Base-by-base conservation (phyloP, 2,888 invertebrate genomes). In the Cosmorhoe ocellata region DNA sequence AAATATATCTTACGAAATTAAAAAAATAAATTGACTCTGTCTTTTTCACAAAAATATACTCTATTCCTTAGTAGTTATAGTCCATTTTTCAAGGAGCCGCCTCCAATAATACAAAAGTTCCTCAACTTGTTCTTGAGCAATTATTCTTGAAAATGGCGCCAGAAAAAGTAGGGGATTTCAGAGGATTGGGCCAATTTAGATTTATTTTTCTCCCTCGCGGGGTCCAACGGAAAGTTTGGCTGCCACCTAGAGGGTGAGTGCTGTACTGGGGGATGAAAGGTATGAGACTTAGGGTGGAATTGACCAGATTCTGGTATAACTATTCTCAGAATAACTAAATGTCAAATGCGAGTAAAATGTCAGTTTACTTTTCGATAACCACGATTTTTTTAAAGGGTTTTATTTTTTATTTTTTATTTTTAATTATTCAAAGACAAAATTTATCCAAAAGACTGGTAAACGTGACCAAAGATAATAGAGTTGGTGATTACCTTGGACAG, bases 151-250 rank as follows among this genome's bases (percentile, higher is more conserved):
- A 81, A 84, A 84, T 81, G 84, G 82, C 78, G 80, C 73, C 71
- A 87, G 84, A 89, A 89, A 88, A 89, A 86, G 76, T 83, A 76
- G 82, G 84, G 86, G 85, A 80, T 83, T 82, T 80, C 76, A 80
- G 81, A 83, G 86, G 86, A 86, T 87, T 84, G 84, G 76, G 74
- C 84, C 87, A 84, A 88, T 87, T 88, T 85, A 83, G 85, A 87
- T 88, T 87, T 89, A 88, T 88, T 87, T 89, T 88, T 85, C 84
- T 80, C 87, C 86, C 88, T 75, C 62, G 67, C 68, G 76, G 78
- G 72, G 69, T 69, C 69, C 66, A 61, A 63, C 56, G 64, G 66
- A 73, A 84, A 85, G 81, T 83, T 85, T 78, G 75, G 79, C 77
- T 79, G 63, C 83, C 79, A 78, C 80, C 81, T 78, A 58, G 55